Conservation (phyloP, 2,888 invertebrate genomes). For the Caenorhabditis japonica region DNA sequence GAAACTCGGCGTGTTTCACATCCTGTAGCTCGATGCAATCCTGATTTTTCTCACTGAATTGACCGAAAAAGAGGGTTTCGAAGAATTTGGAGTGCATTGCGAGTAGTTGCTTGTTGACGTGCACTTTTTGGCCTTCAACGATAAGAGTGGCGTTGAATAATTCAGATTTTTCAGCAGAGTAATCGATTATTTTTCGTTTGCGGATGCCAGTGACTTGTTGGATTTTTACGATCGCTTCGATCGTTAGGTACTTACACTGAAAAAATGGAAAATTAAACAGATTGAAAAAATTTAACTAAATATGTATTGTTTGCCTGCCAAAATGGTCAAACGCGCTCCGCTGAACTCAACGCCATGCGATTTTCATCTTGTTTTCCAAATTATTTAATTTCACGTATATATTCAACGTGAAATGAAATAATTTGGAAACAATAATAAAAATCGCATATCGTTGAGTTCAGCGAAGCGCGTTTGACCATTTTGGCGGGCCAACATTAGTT, state of each 20-base stretch:
- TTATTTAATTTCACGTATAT: too few species aligned
- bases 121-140: conserved; percentile 8
- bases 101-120: conserved; percentile 30
- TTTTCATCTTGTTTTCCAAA: too few species aligned
- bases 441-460: too few species aligned
- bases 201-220: conserved; percentile 6
- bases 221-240: conserved; percentile 2
- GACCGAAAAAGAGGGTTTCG: conserved; percentile 13
- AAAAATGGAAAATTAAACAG: too few species aligned
- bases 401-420: too few species aligned
- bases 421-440: too few species aligned
- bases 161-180: conserved; percentile 6
- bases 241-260: not conserved
- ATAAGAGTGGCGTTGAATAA: conserved; percentile 12
- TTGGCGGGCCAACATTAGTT: too few species aligned
- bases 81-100: conserved; percentile 27
- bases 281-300: not conserved
- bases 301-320: too few species aligned
- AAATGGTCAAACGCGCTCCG: too few species aligned
- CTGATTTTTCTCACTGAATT: conserved; percentile 16
- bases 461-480: too few species aligned
- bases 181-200: conserved; percentile 20
- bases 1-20: conserved; percentile 16
- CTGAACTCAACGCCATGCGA: too few species aligned
- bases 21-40: not conserved